Conservation (phyloP, 2,113 vertebrate species). For the Machaerirhynchus nigripectus region DNA sequence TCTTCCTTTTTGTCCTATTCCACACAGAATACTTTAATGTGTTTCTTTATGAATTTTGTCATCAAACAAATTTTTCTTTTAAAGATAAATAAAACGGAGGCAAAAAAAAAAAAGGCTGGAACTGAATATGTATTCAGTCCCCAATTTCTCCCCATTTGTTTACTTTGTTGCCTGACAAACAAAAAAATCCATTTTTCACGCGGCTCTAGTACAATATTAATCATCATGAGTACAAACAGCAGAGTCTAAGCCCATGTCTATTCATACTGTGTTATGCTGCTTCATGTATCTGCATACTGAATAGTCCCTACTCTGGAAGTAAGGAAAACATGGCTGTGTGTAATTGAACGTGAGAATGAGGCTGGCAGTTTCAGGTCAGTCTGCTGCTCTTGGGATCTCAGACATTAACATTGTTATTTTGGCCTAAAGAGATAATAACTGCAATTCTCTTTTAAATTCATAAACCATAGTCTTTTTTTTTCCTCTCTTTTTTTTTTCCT, state of each 20-base stretch:
- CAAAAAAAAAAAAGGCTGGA: neutral
- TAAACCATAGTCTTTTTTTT: neutral
- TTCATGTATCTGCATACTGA: conserved; percentile 50
- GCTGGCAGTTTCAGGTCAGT: conserved; percentile 31
- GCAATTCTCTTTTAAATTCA: neutral
- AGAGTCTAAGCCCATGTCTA: conserved; percentile 14
- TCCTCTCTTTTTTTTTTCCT: neutral
- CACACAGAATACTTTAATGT: neutral
- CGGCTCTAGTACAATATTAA: conserved; percentile 52
- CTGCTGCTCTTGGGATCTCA: neutral
- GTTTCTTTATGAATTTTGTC: neutral
- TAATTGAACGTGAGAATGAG: neutral
- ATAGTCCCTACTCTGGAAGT: conserved; percentile 12
- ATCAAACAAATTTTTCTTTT: conserved; percentile 1
- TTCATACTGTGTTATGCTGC: conserved; percentile 25
- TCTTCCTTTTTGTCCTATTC: neutral
- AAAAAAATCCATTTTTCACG: conserved; percentile 59
- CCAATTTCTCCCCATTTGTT: conserved; percentile 29
- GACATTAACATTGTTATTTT: conserved; percentile 37
- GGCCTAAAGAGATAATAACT: conserved; percentile 23
- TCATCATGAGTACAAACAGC: conserved; percentile 45
- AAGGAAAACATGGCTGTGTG: conserved; percentile 10
- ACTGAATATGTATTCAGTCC: conserved; percentile 28
- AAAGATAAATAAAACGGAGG: conserved; percentile 18
- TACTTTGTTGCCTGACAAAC: conserved; percentile 50